These are phyloP conservation scores for Pterois miles DNA, from an alignment of 2,797 vertebrate species.

Conservation along the genomic window DNA sequence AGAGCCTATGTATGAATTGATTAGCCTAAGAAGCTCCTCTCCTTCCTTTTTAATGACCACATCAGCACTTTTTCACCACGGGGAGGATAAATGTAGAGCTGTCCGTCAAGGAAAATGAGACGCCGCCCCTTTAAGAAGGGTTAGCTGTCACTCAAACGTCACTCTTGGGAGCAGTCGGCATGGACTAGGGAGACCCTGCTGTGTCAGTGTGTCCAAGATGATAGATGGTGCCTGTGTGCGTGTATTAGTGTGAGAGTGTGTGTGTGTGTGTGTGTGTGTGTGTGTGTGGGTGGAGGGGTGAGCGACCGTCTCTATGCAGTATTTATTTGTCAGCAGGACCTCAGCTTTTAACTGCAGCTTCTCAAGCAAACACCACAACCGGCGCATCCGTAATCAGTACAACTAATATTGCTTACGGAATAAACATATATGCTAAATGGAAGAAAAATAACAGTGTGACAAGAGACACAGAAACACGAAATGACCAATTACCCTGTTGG, in stretches of 20 bases:
- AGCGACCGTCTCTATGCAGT: constrained; percentile 48
- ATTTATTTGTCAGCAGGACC: constrained; percentile 64
- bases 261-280: constrained; percentile 14
- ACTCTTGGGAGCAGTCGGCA: constrained; percentile 62
- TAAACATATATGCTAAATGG: constrained; percentile 50
- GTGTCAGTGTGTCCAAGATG: constrained; percentile 64
- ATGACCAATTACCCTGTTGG: constrained; percentile 74
- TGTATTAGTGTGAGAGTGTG: constrained; percentile 14
- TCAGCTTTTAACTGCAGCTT: constrained; percentile 54
- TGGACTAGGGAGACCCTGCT: constrained; percentile 68
- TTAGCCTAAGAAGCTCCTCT: constrained; percentile 79
- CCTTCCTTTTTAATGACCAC: constrained; percentile 80
- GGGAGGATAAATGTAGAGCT: constrained; percentile 74
- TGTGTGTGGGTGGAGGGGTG: constrained; percentile 24
- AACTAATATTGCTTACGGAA: constrained; percentile 45
- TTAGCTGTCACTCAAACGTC: constrained; percentile 76
- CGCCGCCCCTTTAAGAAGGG: constrained; percentile 71
- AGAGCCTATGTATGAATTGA: constrained; percentile 81
- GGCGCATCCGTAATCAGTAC: constrained; percentile 42
- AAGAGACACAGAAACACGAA: constrained; percentile 45
- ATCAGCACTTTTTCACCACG: constrained; percentile 81
- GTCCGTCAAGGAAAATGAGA: constrained; percentile 76
- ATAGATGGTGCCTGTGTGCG: constrained; percentile 59
- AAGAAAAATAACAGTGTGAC: constrained; percentile 48
- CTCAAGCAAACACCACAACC: constrained; percentile 39